phyloP scores from a whole-genome alignment of 2,888 invertebrate genomes.

The Calliopum simillimum region DNA sequence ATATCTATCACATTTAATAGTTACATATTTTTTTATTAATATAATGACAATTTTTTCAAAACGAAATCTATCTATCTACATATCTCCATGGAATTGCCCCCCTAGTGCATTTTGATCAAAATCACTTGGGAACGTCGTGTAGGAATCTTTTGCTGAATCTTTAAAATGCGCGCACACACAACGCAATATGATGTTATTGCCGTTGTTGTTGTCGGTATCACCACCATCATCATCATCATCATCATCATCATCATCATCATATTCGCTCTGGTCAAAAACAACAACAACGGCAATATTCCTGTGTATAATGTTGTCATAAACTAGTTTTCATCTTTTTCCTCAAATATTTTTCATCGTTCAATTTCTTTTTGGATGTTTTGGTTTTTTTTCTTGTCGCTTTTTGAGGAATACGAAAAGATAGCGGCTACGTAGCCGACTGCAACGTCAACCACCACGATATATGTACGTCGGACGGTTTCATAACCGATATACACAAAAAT shows the following conservation, averaged over 20 bases:
- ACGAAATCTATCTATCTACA: too few relatives aligned
- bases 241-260: conserved; percentile 29
- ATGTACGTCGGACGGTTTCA: neutral
- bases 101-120: neutral
- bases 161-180: too few relatives aligned
- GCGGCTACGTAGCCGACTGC: too few relatives aligned
- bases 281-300: conserved; percentile 29
- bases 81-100: too few relatives aligned
- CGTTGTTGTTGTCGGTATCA: conserved; percentile 21
- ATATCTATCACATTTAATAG: too few relatives aligned
- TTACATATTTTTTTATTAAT: too few relatives aligned
- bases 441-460: neutral
- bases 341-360: neutral
- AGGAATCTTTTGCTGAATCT: conserved; percentile 18
- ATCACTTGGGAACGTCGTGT: conserved; percentile 22
- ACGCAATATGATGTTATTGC: conserved; percentile 12
- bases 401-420: neutral
- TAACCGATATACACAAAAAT: neutral
- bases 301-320: conserved; percentile 48
- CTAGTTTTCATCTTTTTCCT: conserved; percentile 43
- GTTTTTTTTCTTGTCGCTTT: neutral
- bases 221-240: conserved; percentile 39
- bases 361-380: neutral
- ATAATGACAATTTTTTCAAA: too few relatives aligned
- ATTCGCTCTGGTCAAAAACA: conserved; percentile 34